These are phyloP conservation scores for Muscicapa comitata DNA, from an alignment of 2,797 vertebrate species.

Conservation along the genomic window DNA sequence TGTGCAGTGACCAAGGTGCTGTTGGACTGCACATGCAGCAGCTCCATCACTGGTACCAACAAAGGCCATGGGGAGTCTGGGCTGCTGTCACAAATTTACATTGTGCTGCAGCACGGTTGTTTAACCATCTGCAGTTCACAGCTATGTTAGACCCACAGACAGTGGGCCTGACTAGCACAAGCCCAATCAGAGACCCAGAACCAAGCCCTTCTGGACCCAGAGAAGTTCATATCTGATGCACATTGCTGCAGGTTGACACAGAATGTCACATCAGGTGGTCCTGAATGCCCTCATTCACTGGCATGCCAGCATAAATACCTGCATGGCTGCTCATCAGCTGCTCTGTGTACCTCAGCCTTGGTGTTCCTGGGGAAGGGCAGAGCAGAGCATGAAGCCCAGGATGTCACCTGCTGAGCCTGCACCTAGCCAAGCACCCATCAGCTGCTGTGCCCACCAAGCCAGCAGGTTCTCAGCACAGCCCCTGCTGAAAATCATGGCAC, in stretches of 20 bases:
- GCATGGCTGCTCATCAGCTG: not conserved
- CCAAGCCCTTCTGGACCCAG: not conserved
- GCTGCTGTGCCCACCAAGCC: not conserved
- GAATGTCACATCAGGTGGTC: not conserved
- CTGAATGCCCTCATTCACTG: not conserved
- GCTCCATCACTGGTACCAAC: not conserved
- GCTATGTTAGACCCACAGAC: not conserved
- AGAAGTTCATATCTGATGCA: not conserved
- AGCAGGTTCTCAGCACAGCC: not conserved
- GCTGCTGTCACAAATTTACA: not conserved
- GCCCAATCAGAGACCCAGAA: not conserved
- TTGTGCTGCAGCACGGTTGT: accelerated
- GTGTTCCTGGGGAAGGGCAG: not conserved
- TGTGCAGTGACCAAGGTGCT: not conserved
- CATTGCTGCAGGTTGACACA: not conserved
- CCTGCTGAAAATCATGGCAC: not conserved
- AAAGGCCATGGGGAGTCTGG: not conserved
- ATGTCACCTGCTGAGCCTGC: not conserved
- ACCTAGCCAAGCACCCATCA: not conserved
- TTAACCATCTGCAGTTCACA: not conserved
- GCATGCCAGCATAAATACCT: not conserved
- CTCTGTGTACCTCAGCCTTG: not conserved
- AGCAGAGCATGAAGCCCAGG: not conserved
- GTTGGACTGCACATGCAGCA: accelerated
- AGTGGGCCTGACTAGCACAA: not conserved